Base-by-base conservation (phyloP, 2,113 vertebrate species). In the Campylomormyrus numenius region DNA sequence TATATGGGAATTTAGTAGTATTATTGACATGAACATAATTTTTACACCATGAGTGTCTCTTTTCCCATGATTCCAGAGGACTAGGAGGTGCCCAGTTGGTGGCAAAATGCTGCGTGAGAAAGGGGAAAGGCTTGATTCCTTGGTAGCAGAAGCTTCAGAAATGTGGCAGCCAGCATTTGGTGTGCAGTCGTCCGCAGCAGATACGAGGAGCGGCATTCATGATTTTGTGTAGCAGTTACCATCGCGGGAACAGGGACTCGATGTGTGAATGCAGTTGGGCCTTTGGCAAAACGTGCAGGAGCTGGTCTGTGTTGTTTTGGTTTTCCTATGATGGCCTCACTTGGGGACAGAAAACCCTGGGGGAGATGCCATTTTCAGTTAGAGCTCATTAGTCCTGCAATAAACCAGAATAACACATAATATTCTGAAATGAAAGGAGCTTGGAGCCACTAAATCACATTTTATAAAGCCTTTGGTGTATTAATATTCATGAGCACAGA, bases 401-500 rank as follows among this genome's bases (percentile, higher is more conserved):
- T 88, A 31, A 84, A 50, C 35, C 50, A 42, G n/a, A 35, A 31
- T 80, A 50, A 66, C 35, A 24, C 17, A n/a, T 66, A 21, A 53
- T 31, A 53, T 83, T 80, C 77, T 17, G 9, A 85, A 39, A 89
- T 58, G 27, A 84, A 77, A 56, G 77, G 48, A 39, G 49, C 74
- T 89, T n/a, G 13, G 56, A 70, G 88, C 56, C 39, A 74, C 21
- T 88, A 87, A 87, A 53, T 52, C n/a, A 87, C 49, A 35, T 49
- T 52, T 80, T 80, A 87, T 86, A 90, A 89, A 53, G 80, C 85
- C 21, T 85, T 90, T 58, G 86, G 45, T 88, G 48, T 74, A 86
- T 93, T 90, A 92, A 93, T 93, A 92, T 93, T 91, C 92, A 94
- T 91, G 84, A 84, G 77, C 10, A 27, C 31, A 89, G 77, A n/a